Percentiles rank a stretch among this genome's conserved stretches.
Conservation (phyloP, 2,888 invertebrate genomes). For the Halictus ligatus region DNA sequence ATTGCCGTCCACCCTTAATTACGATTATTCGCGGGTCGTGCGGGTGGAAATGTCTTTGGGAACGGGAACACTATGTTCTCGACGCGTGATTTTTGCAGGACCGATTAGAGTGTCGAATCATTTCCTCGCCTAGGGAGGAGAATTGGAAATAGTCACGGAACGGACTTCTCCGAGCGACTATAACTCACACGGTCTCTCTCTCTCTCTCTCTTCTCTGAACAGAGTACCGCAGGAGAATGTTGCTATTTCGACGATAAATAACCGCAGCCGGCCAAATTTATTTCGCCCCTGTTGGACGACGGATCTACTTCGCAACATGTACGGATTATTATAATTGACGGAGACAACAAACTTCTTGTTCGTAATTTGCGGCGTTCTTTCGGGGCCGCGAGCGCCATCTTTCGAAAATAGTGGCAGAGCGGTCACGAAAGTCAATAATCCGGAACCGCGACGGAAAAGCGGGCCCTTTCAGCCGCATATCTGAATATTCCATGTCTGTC, state of each 20-base stretch:
- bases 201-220: too few relatives aligned
- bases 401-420: conserved; percentile 18
- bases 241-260: neutral
- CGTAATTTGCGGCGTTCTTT: neutral
- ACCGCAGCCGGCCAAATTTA: neutral
- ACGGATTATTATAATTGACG: conserved; percentile 15
- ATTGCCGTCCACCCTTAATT: conserved; percentile 26
- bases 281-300: neutral
- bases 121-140: neutral
- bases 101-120: conserved; percentile 17
- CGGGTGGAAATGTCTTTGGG: conserved; percentile 2
- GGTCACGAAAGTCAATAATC: conserved; percentile 51
- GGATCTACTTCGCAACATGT: neutral
- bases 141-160: conserved; percentile 21
- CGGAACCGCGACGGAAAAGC: conserved; percentile 43
- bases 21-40: conserved; percentile 22
- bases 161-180: neutral
- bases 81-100: conserved; percentile 20
- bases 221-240: neutral
- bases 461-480: conserved; percentile 38
- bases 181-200: neutral
- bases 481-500: conserved; percentile 51
- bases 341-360: conserved; percentile 8
- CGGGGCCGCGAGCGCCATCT: neutral
- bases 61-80: neutral